Percentiles rank a stretch among this genome's conserved stretches.
phyloP scores from a whole-genome alignment of 2,113 vertebrate species.

The Litocranius walleri region DNA sequence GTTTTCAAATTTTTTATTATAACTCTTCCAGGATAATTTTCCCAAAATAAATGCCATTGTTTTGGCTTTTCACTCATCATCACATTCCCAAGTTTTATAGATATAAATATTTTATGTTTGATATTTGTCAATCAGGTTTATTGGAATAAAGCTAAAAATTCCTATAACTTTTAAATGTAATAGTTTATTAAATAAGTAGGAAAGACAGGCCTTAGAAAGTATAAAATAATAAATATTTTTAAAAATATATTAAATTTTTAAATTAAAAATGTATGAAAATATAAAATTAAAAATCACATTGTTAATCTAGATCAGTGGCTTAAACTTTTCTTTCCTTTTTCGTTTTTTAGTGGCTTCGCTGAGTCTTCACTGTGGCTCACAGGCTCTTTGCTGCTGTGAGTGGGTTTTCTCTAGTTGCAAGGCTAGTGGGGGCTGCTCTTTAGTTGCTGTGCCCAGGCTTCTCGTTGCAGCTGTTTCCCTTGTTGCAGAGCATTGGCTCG shows the following conservation, averaged over 20 bases:
- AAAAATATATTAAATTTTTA: neutral
- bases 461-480: rapidly evolving
- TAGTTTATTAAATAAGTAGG: neutral
- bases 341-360: neutral
- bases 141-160: conserved; percentile 20
- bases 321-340: neutral
- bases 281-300: neutral
- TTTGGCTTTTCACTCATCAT: conserved; percentile 1
- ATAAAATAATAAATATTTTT: neutral
- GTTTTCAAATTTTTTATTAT: neutral
- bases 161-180: neutral
- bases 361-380: neutral
- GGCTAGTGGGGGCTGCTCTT: neutral
- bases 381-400: neutral
- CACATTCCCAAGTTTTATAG: neutral
- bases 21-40: neutral
- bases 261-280: neutral
- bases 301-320: neutral
- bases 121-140: conserved; percentile 4
- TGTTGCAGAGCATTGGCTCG: neutral
- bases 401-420: neutral
- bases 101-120: neutral
- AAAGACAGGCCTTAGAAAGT: neutral
- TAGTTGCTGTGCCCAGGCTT: neutral
- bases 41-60: neutral